Conservation (phyloP, 2,113 vertebrate genomes). For the Chamaetylas fuelleborni region DNA sequence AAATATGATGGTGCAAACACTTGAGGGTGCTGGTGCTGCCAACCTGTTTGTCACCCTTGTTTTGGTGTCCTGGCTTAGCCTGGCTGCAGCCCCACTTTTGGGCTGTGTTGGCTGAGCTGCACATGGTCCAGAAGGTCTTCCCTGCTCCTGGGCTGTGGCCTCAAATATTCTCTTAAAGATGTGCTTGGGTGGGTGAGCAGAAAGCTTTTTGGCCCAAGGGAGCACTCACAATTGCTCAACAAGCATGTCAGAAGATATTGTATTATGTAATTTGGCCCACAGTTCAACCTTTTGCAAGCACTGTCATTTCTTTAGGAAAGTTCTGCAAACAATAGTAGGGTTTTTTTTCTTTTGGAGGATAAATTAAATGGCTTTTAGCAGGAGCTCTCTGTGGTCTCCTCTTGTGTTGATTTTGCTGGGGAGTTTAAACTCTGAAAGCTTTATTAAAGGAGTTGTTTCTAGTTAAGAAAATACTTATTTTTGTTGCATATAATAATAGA, state of each 20-base stretch:
- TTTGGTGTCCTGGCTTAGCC: background rate
- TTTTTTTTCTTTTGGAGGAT: background rate
- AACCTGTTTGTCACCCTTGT: accelerated
- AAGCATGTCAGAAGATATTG: background rate
- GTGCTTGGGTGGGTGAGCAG: background rate
- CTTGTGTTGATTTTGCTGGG: slow-evolving; percentile 16
- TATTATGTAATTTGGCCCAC: slow-evolving; percentile 10
- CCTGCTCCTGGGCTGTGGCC: accelerated
- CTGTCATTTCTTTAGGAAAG: background rate
- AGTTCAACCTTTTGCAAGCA: background rate
- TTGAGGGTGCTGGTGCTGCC: background rate
- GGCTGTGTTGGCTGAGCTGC: accelerated
- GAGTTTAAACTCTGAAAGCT: background rate
- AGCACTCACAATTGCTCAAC: background rate
- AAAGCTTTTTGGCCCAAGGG: slow-evolving; percentile 37
- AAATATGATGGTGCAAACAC: background rate
- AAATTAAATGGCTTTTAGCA: background rate
- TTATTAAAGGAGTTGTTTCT: background rate
- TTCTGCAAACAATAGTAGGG: background rate
- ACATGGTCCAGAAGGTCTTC: background rate
- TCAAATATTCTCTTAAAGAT: background rate
- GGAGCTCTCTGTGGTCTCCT: background rate
- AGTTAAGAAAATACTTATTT: background rate
- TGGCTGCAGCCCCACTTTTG: accelerated
- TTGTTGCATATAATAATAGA: background rate